Conservation (phyloP, 2,888 invertebrate species). For the Athripsodes cinereus region DNA sequence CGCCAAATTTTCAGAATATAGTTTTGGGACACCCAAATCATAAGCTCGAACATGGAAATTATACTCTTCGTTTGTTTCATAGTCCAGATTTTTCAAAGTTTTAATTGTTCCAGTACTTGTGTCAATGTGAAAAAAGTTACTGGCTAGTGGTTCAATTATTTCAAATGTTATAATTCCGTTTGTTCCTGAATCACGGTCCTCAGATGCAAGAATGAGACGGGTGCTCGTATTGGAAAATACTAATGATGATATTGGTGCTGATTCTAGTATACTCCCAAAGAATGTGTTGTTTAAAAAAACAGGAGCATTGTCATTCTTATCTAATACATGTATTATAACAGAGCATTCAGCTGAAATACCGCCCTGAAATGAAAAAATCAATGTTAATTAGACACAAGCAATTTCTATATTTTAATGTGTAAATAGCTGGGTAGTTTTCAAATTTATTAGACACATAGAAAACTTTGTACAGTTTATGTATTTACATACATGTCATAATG, state of each 20-base stretch:
- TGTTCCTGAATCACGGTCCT: slow-evolving; percentile 71
- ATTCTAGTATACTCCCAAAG: slow-evolving; percentile 61
- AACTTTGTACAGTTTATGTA: too few relatives aligned
- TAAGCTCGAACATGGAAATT: slow-evolving; percentile 69
- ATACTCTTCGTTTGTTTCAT: slow-evolving; percentile 60
- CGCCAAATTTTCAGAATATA: slow-evolving; percentile 67
- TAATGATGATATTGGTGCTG: slow-evolving; percentile 62
- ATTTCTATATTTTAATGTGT: too few relatives aligned
- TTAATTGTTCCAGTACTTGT: slow-evolving; percentile 75
- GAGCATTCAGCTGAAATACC: slow-evolving; percentile 57
- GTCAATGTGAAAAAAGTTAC: slow-evolving; percentile 69
- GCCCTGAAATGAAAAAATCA: slow-evolving; percentile 39
- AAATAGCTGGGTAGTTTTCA: too few relatives aligned
- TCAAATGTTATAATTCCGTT: slow-evolving; percentile 74
- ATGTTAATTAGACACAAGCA: too few relatives aligned
- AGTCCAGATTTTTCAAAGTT: slow-evolving; percentile 64
- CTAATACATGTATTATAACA: slow-evolving; percentile 69
- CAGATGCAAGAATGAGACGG: slow-evolving; percentile 71
- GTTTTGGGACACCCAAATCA: slow-evolving; percentile 69
- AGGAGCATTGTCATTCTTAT: slow-evolving; percentile 71
- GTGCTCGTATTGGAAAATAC: slow-evolving; percentile 60
- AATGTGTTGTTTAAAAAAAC: slow-evolving; percentile 58
- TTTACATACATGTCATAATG: too few relatives aligned
- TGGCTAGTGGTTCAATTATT: slow-evolving; percentile 66
- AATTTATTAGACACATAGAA: too few relatives aligned